These are phyloP conservation scores for Chaetoderma sp. DNA, from an alignment of 2,888 invertebrate species.

Conservation along the genomic window DNA sequence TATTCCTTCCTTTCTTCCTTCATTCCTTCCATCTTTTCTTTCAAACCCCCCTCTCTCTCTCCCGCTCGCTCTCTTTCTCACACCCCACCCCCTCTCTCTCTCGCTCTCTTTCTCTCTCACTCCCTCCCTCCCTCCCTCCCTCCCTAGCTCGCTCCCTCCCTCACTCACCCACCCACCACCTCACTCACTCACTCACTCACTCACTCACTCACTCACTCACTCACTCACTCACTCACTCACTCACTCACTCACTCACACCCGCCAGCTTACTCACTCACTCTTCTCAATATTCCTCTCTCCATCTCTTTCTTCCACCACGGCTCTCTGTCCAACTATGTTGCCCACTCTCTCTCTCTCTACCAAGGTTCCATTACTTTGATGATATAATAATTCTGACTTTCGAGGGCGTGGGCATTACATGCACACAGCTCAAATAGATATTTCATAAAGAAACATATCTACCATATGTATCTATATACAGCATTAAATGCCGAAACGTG, in stretches of 20 bases:
- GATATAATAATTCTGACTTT: too few relatives aligned
- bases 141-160: constrained; percentile 28
- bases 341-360: too few relatives aligned
- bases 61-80: constrained; percentile 11
- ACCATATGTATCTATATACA: too few relatives aligned
- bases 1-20: constrained; percentile 16
- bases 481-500: too few relatives aligned
- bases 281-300: too few relatives aligned
- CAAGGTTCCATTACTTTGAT: too few relatives aligned
- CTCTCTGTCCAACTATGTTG: too few relatives aligned
- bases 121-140: constrained; percentile 26
- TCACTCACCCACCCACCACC: constrained; percentile 30
- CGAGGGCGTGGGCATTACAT: too few relatives aligned
- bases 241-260: constrained; percentile 24
- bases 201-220: constrained; percentile 30
- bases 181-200: constrained; percentile 33
- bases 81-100: constrained; percentile 7
- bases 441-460: too few relatives aligned
- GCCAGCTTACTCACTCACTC: constrained; percentile 29
- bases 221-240: constrained; percentile 34
- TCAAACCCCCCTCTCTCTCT: constrained; percentile 26
- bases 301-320: too few relatives aligned
- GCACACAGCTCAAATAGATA: too few relatives aligned
- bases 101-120: constrained; percentile 29
- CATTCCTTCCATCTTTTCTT: constrained; percentile 26